A percentile compares a stretch with the other conserved stretches of the same genome.
These are phyloP conservation scores for Pelecanus crispus DNA, from an alignment of 2,113 vertebrate genomes.

Conservation along the genomic window DNA sequence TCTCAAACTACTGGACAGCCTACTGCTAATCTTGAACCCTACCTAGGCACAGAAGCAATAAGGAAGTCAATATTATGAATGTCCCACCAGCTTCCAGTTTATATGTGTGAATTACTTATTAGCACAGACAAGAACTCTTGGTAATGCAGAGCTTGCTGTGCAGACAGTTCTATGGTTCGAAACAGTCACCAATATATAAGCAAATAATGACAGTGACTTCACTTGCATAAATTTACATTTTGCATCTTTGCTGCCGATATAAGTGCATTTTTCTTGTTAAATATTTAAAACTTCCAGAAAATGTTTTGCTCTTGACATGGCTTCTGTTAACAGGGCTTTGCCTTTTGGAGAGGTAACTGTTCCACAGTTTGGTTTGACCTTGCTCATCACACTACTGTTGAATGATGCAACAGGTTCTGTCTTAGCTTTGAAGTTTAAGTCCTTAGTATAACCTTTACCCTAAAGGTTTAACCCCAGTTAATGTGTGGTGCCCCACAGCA, in stretches of 20 bases:
- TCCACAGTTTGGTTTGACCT: background rate
- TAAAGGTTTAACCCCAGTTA: background rate
- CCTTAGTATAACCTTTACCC: background rate
- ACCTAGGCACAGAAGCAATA: background rate
- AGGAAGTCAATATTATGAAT: background rate
- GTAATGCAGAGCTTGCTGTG: background rate
- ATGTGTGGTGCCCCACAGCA: background rate
- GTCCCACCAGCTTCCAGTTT: background rate
- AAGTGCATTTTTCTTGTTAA: background rate
- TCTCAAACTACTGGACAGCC: background rate
- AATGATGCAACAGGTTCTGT: background rate
- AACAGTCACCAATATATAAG: background rate
- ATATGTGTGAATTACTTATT: background rate
- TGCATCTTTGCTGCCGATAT: background rate
- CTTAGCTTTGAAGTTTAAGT: background rate
- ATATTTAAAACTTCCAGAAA: background rate
- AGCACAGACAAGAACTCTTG: background rate
- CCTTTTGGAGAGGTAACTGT: background rate
- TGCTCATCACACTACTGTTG: background rate
- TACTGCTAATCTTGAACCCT: background rate
- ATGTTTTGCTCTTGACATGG: background rate
- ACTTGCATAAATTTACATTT: background rate
- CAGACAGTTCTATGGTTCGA: background rate
- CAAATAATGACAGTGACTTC: background rate
- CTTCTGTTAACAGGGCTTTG: background rate